Evolutionary conservation across 53 echinoderm and acorn worm species (phyloP).

Genomic region (Echinometra lucunter): DNA sequence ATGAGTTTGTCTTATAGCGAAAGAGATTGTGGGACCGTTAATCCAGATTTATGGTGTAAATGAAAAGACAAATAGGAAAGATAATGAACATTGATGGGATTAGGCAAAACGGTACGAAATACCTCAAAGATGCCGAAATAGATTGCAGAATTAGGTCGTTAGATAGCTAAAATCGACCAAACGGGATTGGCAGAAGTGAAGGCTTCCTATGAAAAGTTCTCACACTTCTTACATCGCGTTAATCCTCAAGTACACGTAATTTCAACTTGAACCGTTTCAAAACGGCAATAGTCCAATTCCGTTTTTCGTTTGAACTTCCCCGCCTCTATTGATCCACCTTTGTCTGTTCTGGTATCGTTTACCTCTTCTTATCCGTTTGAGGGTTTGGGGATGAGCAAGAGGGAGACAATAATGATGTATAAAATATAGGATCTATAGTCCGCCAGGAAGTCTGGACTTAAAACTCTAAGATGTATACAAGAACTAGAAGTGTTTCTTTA

Average conservation of each 20-base stretch:
- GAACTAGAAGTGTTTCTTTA: constrained; percentile 34
- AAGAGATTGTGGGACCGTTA: constrained; percentile 5
- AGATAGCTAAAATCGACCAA: neutral
- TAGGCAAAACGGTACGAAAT: neutral
- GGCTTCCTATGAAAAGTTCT: neutral
- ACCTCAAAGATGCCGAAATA: constrained; percentile 39
- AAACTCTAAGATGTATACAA: neutral
- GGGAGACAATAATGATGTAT: neutral
- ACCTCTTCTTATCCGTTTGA: neutral
- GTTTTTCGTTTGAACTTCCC: constrained; percentile 14
- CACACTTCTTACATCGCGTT: neutral
- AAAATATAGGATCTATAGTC: neutral
- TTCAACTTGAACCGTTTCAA: constrained; percentile 40
- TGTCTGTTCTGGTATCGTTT: neutral
- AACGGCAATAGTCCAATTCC: neutral
- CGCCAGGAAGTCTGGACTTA: constrained; percentile 56
- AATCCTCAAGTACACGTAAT: constrained; percentile 36
- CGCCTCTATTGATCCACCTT: neutral
- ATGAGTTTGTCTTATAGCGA: neutral
- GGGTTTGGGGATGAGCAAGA: neutral
- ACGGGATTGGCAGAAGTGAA: neutral
- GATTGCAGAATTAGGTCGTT: constrained; percentile 47
- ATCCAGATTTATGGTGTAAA: neutral
- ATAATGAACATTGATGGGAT: constrained; percentile 23
- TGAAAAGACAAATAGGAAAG: constrained; percentile 17